A percentile compares a stretch with the other conserved stretches of the same genome.
These are phyloP conservation scores for Pogonomyrmex californicus DNA, from an alignment of 1,140 invertebrate species.

Conservation along the genomic window DNA sequence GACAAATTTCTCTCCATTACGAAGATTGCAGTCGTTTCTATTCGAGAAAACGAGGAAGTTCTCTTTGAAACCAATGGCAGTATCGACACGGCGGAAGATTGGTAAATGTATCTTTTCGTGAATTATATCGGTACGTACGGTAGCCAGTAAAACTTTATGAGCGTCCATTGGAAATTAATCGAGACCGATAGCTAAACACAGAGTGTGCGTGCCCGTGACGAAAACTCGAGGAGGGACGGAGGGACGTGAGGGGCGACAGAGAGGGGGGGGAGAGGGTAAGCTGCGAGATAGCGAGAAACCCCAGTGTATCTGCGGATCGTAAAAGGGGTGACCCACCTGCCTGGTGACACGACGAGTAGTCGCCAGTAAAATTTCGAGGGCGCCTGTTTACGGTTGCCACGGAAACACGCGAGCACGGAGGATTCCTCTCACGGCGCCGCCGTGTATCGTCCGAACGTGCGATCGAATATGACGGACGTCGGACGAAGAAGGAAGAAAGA, in stretches of 20 bases:
- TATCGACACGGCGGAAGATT: constrained; percentile 6
- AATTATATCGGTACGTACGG: constrained; percentile 42
- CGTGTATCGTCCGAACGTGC: neutral
- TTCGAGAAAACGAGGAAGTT: constrained; percentile 8
- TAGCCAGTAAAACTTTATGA: constrained; percentile 73
- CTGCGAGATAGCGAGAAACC: constrained; percentile 23
- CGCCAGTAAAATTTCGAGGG: constrained; percentile 46
- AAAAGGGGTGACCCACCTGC: constrained; percentile 64
- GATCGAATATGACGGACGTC: constrained; percentile 25
- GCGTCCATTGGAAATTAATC: constrained; percentile 76
- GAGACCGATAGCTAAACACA: constrained; percentile 59
- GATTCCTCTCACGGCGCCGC: constrained; percentile 31
- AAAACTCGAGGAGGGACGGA: constrained; percentile 22
- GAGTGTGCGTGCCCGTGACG: constrained; percentile 26
- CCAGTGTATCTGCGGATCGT: constrained; percentile 9
- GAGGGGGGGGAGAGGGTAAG: neutral
- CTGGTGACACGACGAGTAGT: constrained; percentile 21
- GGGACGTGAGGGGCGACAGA: neutral
- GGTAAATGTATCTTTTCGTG: constrained; percentile 10
- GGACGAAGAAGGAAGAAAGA: neutral
- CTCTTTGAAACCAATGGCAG: constrained; percentile 12
- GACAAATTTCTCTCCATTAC: constrained; percentile 71
- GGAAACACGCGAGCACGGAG: constrained; percentile 69
- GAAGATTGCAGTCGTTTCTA: constrained; percentile 63
- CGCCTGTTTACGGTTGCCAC: constrained; percentile 74